Conservation (phyloP, 30 jellyfish, hydroid and myxozoan species). For the Rhopilema esculentum region DNA sequence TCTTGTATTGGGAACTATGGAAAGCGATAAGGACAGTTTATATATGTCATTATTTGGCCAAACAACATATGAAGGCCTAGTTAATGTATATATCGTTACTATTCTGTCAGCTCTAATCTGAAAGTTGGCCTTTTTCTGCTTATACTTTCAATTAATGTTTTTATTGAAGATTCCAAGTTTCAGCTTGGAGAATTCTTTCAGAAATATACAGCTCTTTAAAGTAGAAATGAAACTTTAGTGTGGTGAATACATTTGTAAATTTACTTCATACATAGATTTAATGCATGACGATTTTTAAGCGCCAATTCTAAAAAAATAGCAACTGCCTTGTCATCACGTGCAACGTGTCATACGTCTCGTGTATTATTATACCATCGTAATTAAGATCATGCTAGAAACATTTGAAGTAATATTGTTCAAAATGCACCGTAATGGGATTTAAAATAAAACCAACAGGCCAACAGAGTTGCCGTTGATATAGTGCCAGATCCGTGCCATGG, state of each 20-base stretch:
- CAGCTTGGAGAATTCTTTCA: not conserved
- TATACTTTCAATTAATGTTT: not conserved
- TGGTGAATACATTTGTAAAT: conserved; percentile 50
- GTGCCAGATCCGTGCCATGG: no score
- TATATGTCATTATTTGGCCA: no score
- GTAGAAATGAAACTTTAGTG: not conserved
- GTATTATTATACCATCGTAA: not conserved
- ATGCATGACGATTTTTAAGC: conserved; percentile 32
- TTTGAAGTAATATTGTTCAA: not conserved
- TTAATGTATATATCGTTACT: no score
- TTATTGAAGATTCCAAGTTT: not conserved
- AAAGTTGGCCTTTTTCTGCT: not conserved
- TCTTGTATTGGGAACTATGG: no score
- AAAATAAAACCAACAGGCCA: not conserved
- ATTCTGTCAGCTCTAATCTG: no score
- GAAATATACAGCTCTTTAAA: not conserved
- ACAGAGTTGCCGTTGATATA: not conserved
- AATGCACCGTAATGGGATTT: not conserved
- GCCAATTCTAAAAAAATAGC: not conserved
- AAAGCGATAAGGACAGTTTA: no score
- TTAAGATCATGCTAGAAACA: not conserved
- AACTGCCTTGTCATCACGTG: not conserved
- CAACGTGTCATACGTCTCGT: not conserved
- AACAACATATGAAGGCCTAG: no score
- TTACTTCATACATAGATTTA: conserved; percentile 45